phyloP scores from a whole-genome alignment of 2,113 vertebrate genomes.

The Ciconia stormi region DNA sequence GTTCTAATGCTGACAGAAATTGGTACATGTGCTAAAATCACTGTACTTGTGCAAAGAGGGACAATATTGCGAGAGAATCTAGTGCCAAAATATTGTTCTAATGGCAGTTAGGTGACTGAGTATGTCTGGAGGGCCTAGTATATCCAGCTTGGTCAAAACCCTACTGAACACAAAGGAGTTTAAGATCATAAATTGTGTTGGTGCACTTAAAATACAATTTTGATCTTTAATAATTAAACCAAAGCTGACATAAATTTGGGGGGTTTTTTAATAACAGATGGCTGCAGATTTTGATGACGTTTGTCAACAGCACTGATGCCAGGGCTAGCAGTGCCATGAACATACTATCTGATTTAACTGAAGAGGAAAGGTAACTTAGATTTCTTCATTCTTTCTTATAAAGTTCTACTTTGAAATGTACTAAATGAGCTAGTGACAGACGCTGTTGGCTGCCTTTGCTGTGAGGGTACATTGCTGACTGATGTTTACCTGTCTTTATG shows the following conservation, averaged over 20 bases:
- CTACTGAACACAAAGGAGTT: background rate
- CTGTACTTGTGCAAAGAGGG: background rate
- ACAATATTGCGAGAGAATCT: background rate
- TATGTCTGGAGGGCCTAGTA: background rate
- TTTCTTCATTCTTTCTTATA: background rate
- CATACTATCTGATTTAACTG: slow-evolving; percentile 76
- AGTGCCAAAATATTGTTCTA: background rate
- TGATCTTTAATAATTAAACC: background rate
- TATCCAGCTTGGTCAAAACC: background rate
- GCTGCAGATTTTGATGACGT: slow-evolving; percentile 77
- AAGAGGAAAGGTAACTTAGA: slow-evolving; percentile 79
- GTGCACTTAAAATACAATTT: background rate
- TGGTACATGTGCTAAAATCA: background rate
- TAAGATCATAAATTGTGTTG: background rate
- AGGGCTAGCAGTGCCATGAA: slow-evolving; percentile 69
- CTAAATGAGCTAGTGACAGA: background rate
- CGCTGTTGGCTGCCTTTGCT: background rate
- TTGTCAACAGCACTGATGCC: slow-evolving; percentile 61
- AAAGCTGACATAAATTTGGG: background rate
- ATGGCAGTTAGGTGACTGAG: background rate
- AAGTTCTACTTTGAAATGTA: background rate
- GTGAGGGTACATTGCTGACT: background rate
- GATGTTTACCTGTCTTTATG: background rate
- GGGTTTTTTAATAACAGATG: slow-evolving; percentile 74
- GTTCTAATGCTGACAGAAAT: background rate